Evolutionary conservation across 2,888 invertebrate species (phyloP), one percentile per base, ranked within the genome.

Genomic region (Agrotis exclamationis): DNA sequence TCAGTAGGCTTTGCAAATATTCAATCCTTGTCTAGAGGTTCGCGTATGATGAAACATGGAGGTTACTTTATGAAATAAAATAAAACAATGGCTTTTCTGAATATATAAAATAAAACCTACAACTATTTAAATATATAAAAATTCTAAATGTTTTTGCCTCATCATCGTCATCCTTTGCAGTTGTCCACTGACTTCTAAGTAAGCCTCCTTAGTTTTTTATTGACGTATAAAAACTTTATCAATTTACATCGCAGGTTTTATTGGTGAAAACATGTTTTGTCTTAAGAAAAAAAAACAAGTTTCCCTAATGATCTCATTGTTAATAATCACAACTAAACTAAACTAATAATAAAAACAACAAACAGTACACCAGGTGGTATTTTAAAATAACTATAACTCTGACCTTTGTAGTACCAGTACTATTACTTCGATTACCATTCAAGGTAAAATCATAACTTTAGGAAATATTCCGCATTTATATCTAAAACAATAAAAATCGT

Each of bases 391-490:
- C 58, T 63, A 63, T 68, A 71, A 60, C 7, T 67, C 9, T 78
- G 81, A 84, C 86, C 85, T 84, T 73, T 76, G 13, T 56, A 74
- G 76, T 77, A 81, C 66, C 54, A 7, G 70, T 63, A 87, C 87
- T 88, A 90, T 90, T 89, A 87, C 86, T 82, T 79, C 84, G 68
- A 89, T 89, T 87, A 88, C 82, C 69, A 67, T 63, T 81, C 89
- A 93, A 93, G 93, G 93, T 89, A 83, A 87, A 80, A 85, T 80
- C 78, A 79, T 82, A 86, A 85, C 86, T 90, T 91, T 91, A 86
- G 87, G 88, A 89, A 90, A 89, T 87, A 89, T 87, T 86, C 87
- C 82, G 85, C 86, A 82, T 89, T 88, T 88, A 82, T 85, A 71
- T 86, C 85, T 86, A 85, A 87, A 79, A 80, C 80, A 85, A 87